Evolutionary conservation across 2,797 vertebrate genomes (phyloP), one percentile per base, ranked within the genome.

Genomic region (Octomys mimax): DNA sequence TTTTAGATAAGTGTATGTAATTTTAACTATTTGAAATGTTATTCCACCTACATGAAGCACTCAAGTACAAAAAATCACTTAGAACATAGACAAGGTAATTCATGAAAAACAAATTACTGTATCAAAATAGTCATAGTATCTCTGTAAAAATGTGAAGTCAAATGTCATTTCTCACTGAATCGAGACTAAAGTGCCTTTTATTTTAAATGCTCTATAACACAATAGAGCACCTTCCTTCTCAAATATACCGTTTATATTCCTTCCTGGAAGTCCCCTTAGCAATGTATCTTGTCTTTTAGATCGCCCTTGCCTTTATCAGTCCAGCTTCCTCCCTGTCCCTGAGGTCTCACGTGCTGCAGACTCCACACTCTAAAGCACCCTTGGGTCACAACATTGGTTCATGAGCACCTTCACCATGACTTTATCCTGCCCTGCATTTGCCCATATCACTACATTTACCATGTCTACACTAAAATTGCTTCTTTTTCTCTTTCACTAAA

Each of bases 21-120:
- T 98, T 98, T 97, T 97, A 97, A 97, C 70, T 89, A 81, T 97
- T 97, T 97, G 84, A 97, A 98, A 98, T 97, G 96, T 93, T 97
- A 98, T 97, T 95, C 95, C 94, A 94, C 96, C 97, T 96, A 97
- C 92, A 54, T 91, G 59, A 52, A 96, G 96, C 95, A 92, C 94
- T 96, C 92, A 96, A 92, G 89, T 66, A 90, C 95, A 92, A 96
- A 97, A 90, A 96, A 90, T 90, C 89, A 87, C 96, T 97, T 93
- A 92, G 93, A 96, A 95, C 70, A 96, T 73, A 97, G 96, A 93
- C 87, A 97, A 94, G 94, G 87, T 97, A 97, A 97, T 96, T 98
- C 85, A 95, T 96, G 95, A 96, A 95, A 97, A 97, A 97, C 89
- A 97, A 95, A 96, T 95, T 22, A 73, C 52, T 73, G 28, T 96